Evolutionary conservation across 2,797 vertebrate genomes (phyloP).

Genomic region (Syngnathus rostellatus): DNA sequence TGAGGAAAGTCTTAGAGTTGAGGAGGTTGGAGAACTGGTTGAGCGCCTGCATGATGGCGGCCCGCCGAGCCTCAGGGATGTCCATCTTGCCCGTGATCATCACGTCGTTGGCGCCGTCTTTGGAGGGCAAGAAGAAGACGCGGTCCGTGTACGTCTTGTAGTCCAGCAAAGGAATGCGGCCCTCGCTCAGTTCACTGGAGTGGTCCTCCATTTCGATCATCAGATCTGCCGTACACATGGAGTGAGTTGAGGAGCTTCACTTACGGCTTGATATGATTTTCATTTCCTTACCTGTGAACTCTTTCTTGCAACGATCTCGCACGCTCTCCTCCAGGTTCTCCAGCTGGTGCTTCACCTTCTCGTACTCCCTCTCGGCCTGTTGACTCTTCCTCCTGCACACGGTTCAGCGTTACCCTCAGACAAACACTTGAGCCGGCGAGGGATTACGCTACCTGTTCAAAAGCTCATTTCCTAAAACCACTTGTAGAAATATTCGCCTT

Average conservation of each 20-base stretch:
- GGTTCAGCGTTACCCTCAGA: neutral
- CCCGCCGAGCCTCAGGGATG: slow-evolving; percentile 81
- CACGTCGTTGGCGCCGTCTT: slow-evolving; percentile 91
- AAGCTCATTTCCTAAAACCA: slow-evolving; percentile 1
- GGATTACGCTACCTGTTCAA: slow-evolving; percentile 3
- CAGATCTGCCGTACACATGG: slow-evolving; percentile 68
- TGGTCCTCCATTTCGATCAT: slow-evolving; percentile 99
- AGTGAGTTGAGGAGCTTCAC: too few relatives aligned
- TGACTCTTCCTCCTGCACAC: slow-evolving; percentile 85
- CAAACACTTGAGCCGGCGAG: neutral
- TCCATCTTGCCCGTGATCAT: slow-evolving; percentile 94
- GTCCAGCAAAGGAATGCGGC: slow-evolving; percentile 88
- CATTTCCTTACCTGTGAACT: slow-evolving; percentile 82
- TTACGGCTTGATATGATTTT: too few relatives aligned
- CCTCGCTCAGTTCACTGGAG: slow-evolving; percentile 88
- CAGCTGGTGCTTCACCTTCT: slow-evolving; percentile 94
- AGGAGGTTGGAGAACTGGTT: slow-evolving; percentile 98
- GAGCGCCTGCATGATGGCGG: slow-evolving; percentile 79
- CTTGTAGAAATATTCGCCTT: neutral
- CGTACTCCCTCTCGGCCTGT: slow-evolving; percentile 92
- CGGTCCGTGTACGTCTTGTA: slow-evolving; percentile 96
- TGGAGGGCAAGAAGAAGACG: slow-evolving; percentile 94
- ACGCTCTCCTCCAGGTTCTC: slow-evolving; percentile 96
- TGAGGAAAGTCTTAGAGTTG: slow-evolving; percentile 98
- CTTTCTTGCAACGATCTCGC: slow-evolving; percentile 96